phyloP scores from a whole-genome alignment of 53 echinoderm and acorn worm genomes.

The Crossaster papposus region DNA sequence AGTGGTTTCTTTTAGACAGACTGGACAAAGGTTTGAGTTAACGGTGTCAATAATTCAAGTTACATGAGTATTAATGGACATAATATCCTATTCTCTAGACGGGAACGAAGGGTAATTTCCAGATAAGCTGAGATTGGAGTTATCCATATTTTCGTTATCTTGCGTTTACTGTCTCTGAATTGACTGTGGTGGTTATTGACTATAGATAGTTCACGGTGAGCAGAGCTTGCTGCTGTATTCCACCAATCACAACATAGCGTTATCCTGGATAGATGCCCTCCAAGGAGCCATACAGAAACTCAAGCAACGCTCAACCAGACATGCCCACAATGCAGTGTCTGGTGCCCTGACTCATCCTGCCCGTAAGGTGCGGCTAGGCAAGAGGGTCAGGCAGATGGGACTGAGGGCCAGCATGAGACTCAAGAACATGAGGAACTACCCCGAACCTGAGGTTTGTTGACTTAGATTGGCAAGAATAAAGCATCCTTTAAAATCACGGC shows the following conservation, averaged over 20 bases:
- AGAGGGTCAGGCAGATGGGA: slow-evolving; percentile 39
- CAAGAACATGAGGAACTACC: slow-evolving; percentile 50
- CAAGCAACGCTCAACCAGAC: slow-evolving; percentile 61
- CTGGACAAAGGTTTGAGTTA: too few species aligned
- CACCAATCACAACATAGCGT: slow-evolving; percentile 73
- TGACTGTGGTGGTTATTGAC: not conserved
- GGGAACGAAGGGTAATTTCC: too few species aligned
- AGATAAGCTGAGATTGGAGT: too few species aligned
- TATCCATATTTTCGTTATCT: too few species aligned
- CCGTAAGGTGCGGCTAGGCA: slow-evolving; percentile 12
- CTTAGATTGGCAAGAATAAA: too few species aligned
- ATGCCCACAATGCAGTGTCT: slow-evolving; percentile 44
- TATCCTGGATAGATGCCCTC: slow-evolving; percentile 82
- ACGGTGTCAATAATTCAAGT: too few species aligned
- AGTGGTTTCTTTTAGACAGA: too few species aligned
- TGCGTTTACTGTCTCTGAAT: not conserved
- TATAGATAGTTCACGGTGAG: slow-evolving; percentile 70
- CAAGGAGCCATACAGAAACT: slow-evolving; percentile 76
- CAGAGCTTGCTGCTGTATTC: slow-evolving; percentile 80
- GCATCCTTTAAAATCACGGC: too few species aligned
- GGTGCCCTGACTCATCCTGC: slow-evolving; percentile 7
- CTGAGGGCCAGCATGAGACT: slow-evolving; percentile 30
- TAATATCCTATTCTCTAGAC: too few species aligned
- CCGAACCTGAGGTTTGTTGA: slow-evolving; percentile 56
- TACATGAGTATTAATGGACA: too few species aligned